Conservation (phyloP, 1,140 invertebrate species). For the Saccostrea glomerata region DNA sequence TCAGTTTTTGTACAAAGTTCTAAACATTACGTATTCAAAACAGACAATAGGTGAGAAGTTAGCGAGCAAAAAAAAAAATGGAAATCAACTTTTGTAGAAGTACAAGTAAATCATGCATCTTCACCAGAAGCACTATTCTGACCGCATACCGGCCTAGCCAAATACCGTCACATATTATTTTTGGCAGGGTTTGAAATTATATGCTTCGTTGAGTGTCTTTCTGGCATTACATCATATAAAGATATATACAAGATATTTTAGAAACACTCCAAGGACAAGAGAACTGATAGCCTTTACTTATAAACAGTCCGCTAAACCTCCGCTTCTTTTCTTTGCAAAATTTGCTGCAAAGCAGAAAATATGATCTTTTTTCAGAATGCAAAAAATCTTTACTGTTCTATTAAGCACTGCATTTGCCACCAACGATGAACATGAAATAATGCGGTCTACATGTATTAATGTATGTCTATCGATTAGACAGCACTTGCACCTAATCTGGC, state of each 20-base stretch:
- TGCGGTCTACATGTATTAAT: constrained; percentile 30
- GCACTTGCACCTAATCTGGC: constrained; percentile 1
- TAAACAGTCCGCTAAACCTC: not conserved
- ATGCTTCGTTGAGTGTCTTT: constrained; percentile 12
- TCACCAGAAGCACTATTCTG: not conserved
- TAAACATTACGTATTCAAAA: not conserved
- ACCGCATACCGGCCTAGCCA: not conserved
- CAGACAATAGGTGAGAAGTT: constrained; percentile 1
- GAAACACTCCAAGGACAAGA: not conserved
- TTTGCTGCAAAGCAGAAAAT: not conserved
- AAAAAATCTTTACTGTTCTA: not conserved
- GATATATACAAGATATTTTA: not conserved
- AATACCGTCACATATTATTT: constrained; percentile 15
- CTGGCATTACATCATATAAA: constrained; percentile 23
- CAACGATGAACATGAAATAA: constrained; percentile 33
- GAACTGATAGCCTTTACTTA: not conserved
- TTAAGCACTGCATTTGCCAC: not conserved
- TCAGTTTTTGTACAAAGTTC: not conserved
- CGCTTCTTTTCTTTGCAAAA: not conserved
- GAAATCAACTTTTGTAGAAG: not conserved
- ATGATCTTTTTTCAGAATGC: not conserved
- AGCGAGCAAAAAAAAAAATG: not conserved
- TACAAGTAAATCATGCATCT: not conserved
- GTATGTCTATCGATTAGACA: constrained; percentile 23
- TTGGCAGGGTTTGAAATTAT: not conserved